Evolutionary conservation across 2,888 invertebrate genomes (phyloP).

Genomic region (Scelioninae gen. 1): DNA sequence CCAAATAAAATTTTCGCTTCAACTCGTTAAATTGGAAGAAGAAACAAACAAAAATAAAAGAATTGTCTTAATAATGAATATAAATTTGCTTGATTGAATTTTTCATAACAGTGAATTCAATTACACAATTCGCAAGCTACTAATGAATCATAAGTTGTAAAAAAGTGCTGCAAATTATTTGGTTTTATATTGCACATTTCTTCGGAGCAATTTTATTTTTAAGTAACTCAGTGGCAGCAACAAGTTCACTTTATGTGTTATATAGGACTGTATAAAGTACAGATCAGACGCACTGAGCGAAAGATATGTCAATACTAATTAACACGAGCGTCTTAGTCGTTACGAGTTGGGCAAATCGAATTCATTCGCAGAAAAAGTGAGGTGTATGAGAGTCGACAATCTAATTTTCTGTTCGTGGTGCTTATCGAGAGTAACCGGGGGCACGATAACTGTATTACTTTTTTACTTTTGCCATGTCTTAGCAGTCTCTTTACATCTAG

Average conservation of each 20-base stretch:
- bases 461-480: constrained; percentile 1
- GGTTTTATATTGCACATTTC: constrained; percentile 24
- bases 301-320: constrained; percentile 54
- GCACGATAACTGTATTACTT: constrained; percentile 34
- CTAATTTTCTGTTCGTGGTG: constrained; percentile 58
- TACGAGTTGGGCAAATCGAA: constrained; percentile 50
- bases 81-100: constrained; percentile 49
- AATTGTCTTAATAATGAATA: constrained; percentile 22
- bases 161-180: not conserved
- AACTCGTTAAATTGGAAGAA: constrained; percentile 15
- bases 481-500: constrained; percentile 21
- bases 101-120: constrained; percentile 35
- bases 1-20: constrained; percentile 1
- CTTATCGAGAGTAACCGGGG: constrained; percentile 17
- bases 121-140: constrained; percentile 37
- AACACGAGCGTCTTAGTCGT: constrained; percentile 39
- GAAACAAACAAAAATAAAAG: constrained; percentile 5
- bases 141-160: constrained; percentile 49
- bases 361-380: constrained; percentile 50
- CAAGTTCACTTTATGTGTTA: constrained; percentile 48
- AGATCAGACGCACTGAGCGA: constrained; percentile 8
- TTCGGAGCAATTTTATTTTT: constrained; percentile 45
- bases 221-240: constrained; percentile 22
- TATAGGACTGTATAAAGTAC: constrained; percentile 31
- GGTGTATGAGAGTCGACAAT: constrained; percentile 69